A percentile compares a stretch with the other conserved stretches of the same genome.
phyloP scores from a whole-genome alignment of 2,797 vertebrate species.

The Sarcoramphus papa region DNA sequence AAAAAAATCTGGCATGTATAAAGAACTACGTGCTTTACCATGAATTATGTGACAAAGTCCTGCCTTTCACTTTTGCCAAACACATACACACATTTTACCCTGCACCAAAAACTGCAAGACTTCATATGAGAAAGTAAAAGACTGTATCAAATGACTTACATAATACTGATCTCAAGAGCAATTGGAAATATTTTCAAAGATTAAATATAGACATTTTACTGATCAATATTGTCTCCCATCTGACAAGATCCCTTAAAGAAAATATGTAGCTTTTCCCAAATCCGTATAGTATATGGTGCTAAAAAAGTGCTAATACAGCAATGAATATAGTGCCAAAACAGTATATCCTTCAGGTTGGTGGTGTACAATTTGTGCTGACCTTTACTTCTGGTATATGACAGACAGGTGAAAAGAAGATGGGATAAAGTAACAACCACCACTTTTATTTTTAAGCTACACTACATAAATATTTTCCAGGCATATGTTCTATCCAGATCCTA shows the following conservation, averaged over 20 bases:
- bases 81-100: background rate
- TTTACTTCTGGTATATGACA: background rate
- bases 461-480: conserved; percentile 6
- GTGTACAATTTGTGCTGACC: background rate
- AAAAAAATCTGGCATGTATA: background rate
- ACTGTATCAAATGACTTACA: background rate
- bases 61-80: background rate
- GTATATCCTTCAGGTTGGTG: background rate
- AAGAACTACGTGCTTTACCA: background rate
- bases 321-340: background rate
- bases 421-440: background rate
- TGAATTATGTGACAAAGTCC: background rate
- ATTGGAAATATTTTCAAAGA: background rate
- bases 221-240: background rate
- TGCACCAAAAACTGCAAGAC: background rate
- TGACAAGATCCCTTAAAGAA: background rate
- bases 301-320: background rate
- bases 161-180: background rate
- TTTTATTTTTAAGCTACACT: background rate
- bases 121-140: background rate
- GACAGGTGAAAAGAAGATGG: background rate
- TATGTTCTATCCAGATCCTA: background rate
- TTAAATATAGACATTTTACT: background rate
- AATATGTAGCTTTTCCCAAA: background rate
- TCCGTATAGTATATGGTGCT: background rate